Evolutionary conservation across 2,888 invertebrate species (phyloP), one percentile per base, ranked within the genome.

Genomic region (Andrena camellia): DNA sequence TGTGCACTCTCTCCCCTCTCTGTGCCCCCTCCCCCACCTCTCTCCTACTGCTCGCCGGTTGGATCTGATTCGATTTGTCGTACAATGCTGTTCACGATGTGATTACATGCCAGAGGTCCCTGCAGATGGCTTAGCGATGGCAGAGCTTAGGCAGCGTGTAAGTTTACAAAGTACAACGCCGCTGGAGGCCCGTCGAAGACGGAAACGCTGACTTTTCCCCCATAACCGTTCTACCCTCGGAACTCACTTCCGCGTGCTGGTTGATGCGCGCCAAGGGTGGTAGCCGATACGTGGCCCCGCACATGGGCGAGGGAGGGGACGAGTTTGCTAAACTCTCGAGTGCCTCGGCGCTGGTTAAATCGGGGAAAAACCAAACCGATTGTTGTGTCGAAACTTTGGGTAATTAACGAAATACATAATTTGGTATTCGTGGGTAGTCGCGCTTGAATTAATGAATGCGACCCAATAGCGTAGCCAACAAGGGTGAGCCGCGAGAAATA

Each of bases 31-130:
- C 23, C 77, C 57, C 64, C 17, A 2, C 4, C 33, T 35, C 52
- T 33, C 31, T 17, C 50, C 20, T 17, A 33, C 67, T 26, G 10
- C 48, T 10, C 2, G 3, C 17, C n/a, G 59, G n/a, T 57, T 57
- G 86, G 83, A 89, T 85, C 88, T 86, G 89, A 89, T 88, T 89
- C 88, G 90, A 90, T 90, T 90, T 90, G 90, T 90, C 90, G 86
- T 90, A 89, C 87, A 86, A 86, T 88, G 88, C 83, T 88, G 89
- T 88, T 88, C 86, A 85, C 87, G 83, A 81, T 76, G 85, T 78
- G 89, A 89, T 88, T 88, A 90, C 90, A 89, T 79, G 85, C 81
- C 83, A 79, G 83, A 83, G 84, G 80, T 68, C 73, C 62, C 83
- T 77, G 77, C 77, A 77, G 79, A 72, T 83, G 74, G 83, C 80